Conservation (phyloP, 2,113 vertebrate genomes). For the Brachypodius melanocephalos region DNA sequence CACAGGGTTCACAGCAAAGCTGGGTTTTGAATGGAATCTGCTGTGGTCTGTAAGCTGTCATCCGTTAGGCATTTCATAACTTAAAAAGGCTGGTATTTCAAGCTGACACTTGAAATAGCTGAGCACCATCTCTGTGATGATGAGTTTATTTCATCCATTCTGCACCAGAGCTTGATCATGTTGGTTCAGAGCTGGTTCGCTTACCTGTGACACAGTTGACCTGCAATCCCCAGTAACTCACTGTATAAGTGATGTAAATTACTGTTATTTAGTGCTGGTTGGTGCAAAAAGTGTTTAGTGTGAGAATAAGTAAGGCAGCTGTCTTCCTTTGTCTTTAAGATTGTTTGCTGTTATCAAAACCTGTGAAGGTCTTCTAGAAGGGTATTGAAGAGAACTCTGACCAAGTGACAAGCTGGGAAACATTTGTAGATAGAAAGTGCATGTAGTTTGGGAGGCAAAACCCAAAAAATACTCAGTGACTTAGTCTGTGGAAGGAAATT, state of each 20-base stretch:
- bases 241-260: not conserved
- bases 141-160: not conserved
- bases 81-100: not conserved
- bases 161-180: not conserved
- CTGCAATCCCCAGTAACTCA: not conserved
- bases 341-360: not conserved
- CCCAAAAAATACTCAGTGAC: not conserved
- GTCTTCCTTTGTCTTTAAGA: not conserved
- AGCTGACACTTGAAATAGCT: not conserved
- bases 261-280: not conserved
- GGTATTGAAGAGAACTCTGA: not conserved
- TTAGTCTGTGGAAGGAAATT: not conserved
- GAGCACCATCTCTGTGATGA: not conserved
- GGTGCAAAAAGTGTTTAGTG: not conserved
- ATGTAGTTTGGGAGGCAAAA: not conserved
- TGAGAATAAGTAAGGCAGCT: not conserved
- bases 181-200: not conserved
- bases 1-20: not conserved
- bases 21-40: not conserved
- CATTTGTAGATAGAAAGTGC: not conserved
- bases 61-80: not conserved
- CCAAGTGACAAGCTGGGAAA: not conserved
- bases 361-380: not conserved
- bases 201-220: not conserved
- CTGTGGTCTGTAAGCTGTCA: not conserved